These are phyloP conservation scores for Bombus impatiens DNA, from an alignment of 1,140 invertebrate genomes.

Conservation along the genomic window DNA sequence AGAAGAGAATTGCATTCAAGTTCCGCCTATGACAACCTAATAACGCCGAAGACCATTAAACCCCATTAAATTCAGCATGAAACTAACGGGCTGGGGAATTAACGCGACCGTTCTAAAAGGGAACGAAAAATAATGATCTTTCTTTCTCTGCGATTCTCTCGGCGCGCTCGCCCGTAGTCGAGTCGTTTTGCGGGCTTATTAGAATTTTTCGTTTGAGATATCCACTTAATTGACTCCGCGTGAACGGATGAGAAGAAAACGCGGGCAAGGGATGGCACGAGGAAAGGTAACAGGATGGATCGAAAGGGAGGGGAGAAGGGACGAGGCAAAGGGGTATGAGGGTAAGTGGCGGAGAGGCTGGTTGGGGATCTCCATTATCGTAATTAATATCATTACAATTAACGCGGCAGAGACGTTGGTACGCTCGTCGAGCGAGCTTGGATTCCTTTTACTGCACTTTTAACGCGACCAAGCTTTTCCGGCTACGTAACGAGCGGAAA, in stretches of 20 bases:
- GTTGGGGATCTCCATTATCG: conserved; percentile 73
- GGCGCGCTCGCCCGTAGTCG: background rate
- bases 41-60: conserved; percentile 15
- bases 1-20: background rate
- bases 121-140: conserved; percentile 48
- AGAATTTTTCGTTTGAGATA: conserved; percentile 73
- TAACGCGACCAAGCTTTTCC: conserved; percentile 66
- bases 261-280: conserved; percentile 42
- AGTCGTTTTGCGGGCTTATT: conserved; percentile 56
- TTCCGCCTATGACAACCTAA: conserved; percentile 4
- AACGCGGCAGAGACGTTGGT: conserved; percentile 68
- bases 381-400: conserved; percentile 80
- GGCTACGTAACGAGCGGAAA: conserved; percentile 61
- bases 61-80: conserved; percentile 46
- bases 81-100: conserved; percentile 37
- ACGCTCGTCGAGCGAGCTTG: conserved; percentile 63
- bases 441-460: conserved; percentile 71
- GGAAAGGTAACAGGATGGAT: conserved; percentile 20
- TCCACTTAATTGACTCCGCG: conserved; percentile 72
- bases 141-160: background rate
- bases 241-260: conserved; percentile 57
- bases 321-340: conserved; percentile 12
- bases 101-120: conserved; percentile 31
- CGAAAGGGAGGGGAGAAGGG: background rate
- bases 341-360: conserved; percentile 34